Percentiles rank a stretch among this genome's conserved stretches.
Evolutionary conservation across 2,888 invertebrate species (phyloP).

Genomic region (Diplolepis rosae): DNA sequence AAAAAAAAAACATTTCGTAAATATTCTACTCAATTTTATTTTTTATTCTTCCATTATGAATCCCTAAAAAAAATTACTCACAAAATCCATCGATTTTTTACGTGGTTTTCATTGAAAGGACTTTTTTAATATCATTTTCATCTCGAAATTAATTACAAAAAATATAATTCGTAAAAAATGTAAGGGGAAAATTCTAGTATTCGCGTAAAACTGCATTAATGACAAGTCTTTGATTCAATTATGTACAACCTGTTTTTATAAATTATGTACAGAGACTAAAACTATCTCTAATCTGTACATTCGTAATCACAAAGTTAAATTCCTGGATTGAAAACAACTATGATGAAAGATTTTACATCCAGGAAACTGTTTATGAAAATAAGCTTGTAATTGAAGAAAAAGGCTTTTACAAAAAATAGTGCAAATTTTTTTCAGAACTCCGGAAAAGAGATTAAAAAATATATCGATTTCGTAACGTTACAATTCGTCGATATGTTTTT

Average conservation of each 20-base stretch:
- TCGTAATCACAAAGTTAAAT: not conserved
- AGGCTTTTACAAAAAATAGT: not conserved
- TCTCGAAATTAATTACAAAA: not conserved
- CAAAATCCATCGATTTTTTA: not conserved
- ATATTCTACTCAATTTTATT: no score
- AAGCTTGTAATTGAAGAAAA: not conserved
- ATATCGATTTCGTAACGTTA: not conserved
- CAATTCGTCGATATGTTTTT: not conserved
- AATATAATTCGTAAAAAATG: not conserved
- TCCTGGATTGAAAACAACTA: no score
- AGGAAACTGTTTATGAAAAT: no score
- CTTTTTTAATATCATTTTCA: not conserved
- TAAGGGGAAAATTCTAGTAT: not conserved
- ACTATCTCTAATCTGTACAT: not conserved
- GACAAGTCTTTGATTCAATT: no score
- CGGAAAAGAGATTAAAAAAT: not conserved
- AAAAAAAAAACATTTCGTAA: no score
- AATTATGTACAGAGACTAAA: constrained; percentile 1
- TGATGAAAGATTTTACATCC: no score
- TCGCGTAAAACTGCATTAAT: not conserved
- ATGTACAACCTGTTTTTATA: not conserved
- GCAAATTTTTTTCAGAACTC: not conserved
- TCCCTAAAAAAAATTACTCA: not conserved
- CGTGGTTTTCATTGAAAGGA: no score
- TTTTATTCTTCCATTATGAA: no score